Evolutionary conservation across 2,888 invertebrate genomes (phyloP).

Genomic region (Callosobruchus maculatus): DNA sequence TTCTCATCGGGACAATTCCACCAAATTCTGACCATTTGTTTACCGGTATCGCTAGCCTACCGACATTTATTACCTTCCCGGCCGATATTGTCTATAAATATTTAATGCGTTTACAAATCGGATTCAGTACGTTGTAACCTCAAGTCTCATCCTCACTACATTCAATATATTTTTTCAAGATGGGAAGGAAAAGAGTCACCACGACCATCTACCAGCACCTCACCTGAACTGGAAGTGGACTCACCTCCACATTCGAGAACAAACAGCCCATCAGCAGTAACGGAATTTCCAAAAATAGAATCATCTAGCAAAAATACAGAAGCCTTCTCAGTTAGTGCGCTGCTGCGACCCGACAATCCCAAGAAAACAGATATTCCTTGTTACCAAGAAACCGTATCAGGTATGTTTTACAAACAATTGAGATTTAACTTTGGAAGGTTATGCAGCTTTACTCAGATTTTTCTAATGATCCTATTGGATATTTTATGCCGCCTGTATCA

Average conservation of each 20-base stretch:
- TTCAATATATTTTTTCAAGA: background rate
- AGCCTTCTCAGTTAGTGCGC: conserved; percentile 78
- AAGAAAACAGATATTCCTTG: conserved; percentile 45
- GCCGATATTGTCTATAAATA: too few species aligned
- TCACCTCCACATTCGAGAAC: conserved; percentile 62
- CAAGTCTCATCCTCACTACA: too few species aligned
- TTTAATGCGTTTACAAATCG: too few species aligned
- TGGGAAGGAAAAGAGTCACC: conserved; percentile 27
- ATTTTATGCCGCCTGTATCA: too few species aligned
- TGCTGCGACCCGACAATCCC: conserved; percentile 74
- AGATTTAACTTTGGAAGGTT: too few species aligned
- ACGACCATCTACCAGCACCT: conserved; percentile 51
- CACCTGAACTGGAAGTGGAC: conserved; percentile 73
- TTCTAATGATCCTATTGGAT: too few species aligned
- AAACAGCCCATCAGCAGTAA: conserved; percentile 54
- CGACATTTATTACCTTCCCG: too few species aligned
- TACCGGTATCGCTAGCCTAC: too few species aligned
- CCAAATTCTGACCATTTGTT: too few species aligned
- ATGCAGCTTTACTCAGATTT: too few species aligned
- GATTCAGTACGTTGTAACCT: too few species aligned
- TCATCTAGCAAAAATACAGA: conserved; percentile 67
- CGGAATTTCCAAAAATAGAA: conserved; percentile 46
- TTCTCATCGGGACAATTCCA: too few species aligned
- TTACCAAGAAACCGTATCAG: conserved; percentile 28
- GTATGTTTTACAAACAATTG: background rate